Percentiles rank a stretch among this genome's conserved stretches.
Conservation (phyloP, 2,797 vertebrate genomes). For the Sebastes jordani region DNA sequence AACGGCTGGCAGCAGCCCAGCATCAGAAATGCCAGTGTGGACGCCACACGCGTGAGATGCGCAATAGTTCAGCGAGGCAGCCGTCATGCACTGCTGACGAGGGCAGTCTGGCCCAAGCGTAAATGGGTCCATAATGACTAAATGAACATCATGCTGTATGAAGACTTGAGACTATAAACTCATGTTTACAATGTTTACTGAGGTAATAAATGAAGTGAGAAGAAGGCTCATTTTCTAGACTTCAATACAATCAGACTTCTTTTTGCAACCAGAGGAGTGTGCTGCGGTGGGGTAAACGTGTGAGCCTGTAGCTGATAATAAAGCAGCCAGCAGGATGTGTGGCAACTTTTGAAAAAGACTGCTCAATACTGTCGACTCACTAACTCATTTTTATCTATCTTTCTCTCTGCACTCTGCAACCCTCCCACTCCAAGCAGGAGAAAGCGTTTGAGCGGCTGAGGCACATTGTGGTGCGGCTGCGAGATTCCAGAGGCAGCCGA, state of each 20-base stretch:
- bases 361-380: constrained; percentile 68
- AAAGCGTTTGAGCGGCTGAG: constrained; percentile 84
- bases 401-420: not conserved
- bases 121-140: too few relatives aligned
- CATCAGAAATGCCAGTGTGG: too few relatives aligned
- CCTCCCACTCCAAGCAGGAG: constrained; percentile 75
- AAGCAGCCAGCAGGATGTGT: constrained; percentile 1
- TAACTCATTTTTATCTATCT: not conserved
- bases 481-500: constrained; percentile 68
- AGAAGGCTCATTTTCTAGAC: not conserved
- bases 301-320: not conserved
- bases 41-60: too few relatives aligned
- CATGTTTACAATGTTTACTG: too few relatives aligned
- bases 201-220: too few relatives aligned
- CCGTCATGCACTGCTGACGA: too few relatives aligned
- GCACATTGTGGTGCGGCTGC: constrained; percentile 67
- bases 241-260: not conserved
- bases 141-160: too few relatives aligned
- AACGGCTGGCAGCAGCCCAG: too few relatives aligned
- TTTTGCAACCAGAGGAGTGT: not conserved
- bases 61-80: too few relatives aligned
- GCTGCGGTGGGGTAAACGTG: not conserved
- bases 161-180: too few relatives aligned
- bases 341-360: not conserved
- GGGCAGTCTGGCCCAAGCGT: too few relatives aligned